Evolutionary conservation across 2,888 invertebrate genomes (phyloP), one percentile per base, ranked within the genome.

Genomic region (Yponomeuta plumbellus): DNA sequence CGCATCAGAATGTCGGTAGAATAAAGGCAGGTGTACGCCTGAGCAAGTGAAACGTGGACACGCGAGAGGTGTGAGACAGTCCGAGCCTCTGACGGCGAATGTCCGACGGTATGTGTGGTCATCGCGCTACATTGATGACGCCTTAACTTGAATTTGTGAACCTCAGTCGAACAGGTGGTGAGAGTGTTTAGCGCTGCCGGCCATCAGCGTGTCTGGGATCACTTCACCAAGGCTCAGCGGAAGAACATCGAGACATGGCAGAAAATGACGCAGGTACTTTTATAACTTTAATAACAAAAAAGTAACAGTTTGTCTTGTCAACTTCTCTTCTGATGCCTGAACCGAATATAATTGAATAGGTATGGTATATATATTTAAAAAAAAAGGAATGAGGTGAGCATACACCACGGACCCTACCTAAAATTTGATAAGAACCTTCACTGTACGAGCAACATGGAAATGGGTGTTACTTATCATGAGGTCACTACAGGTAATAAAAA

Each of bases 131-230:
- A 40, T 17, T 64, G 40, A 44, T 64, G 61, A 13, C 11, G 22
- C 26, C 44, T 58, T 63, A 63, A 63, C 44, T 44, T 63, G 63
- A 13, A 44, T 22, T 44, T 63, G 63, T 63, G 63, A 20, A 86
- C 77, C 91, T 92, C 96, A 98, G 98, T 98, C 96, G 96, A 97
- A 95, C 98, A 98, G 96, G 98, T 98, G 94, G 98, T 97, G 95
- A 96, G 97, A 94, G 97, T 98, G 92, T 98, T 98, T 94, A 93
- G 94, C 90, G 96, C 97, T 82, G 97, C 98, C 86, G 96, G 96
- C 92, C 98, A 98, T 93, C 98, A 98, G 95, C 98, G 98, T 92
- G 97, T 97, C 91, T 98, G 98, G 98, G 98, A 98, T 95, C 98
- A 98, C 95, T 98, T 99, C 95, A 98, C 98, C 92, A 98, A 98